Base-by-base conservation (phyloP, 2,797 vertebrate genomes). In the Australoheros facetus region DNA sequence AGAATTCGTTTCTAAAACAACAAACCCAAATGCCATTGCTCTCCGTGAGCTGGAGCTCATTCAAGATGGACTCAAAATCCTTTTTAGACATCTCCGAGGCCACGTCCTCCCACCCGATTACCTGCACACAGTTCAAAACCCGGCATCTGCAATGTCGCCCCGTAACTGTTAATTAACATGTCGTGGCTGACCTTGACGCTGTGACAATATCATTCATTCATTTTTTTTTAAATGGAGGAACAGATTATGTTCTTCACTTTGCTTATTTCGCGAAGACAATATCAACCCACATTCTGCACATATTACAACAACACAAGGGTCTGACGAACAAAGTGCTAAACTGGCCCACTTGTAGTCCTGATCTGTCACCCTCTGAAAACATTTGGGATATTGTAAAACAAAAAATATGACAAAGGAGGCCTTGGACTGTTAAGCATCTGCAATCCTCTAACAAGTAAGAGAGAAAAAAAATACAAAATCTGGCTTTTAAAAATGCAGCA, bases 361-460 rank as follows among this genome's bases (percentile, higher is more conserved):
- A 66, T 28, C 62, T 66, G 39, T 66, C 62, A 66, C 39, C 39
- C 16, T 0, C 12, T 28, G 23, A 66, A 48, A 66, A 19, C 62
- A 66, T 66, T 66, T 28, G 62, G 62, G 23, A 66, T 66, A 30
- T 54, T 21, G 2, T 10, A 30, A 73, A 58, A 13, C 11, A 64
- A 51, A 42, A 54, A 45, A 64, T 45, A 64, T 64, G 21, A 48
- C 62, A 66, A 66, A 66, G 62, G 39, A 66, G 17, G 62, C 62
- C 23, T 64, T 8, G 8, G 21, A 64, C 39, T 28, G 62, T 48
- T 66, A 66, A 66, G 62, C 45, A 66, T 66, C 23, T 28, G 62
- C 39, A 48, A 66, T 16, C 62, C 62, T 28, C 16, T 66, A 66
- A 66, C 16, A 28, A 48, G 23, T 17, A 17, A 12, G 39, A 48